These are phyloP conservation scores for Neosalanx taihuensis DNA, from an alignment of 2,797 vertebrate genomes.

Conservation along the genomic window DNA sequence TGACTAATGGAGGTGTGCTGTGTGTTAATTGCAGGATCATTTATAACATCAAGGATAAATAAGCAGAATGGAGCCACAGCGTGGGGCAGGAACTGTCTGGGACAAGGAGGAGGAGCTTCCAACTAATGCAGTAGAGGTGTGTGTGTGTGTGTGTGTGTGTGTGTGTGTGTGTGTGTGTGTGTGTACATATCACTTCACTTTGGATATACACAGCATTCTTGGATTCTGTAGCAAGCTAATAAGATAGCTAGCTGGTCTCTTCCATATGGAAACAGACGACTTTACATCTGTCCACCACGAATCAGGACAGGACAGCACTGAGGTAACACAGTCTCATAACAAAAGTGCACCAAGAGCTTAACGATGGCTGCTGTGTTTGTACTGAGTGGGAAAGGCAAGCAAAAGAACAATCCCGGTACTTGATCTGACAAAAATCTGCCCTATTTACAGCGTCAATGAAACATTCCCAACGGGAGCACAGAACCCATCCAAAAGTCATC, in stretches of 20 bases:
- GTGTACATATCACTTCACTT: background rate
- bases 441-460: no score
- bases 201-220: background rate
- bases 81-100: conserved; percentile 40
- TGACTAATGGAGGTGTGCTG: background rate
- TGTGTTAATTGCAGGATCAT: conserved; percentile 23
- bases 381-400: no score
- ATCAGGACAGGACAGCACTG: no score
- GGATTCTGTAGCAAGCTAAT: background rate
- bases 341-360: no score
- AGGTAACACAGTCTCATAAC: no score
- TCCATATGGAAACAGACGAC: background rate
- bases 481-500: no score
- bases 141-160: background rate
- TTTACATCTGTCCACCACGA: background rate
- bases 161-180: background rate
- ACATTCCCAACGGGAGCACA: no score
- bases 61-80: conserved; percentile 41
- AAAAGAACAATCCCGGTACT: no score
- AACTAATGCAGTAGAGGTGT: background rate
- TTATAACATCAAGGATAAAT: conserved; percentile 55
- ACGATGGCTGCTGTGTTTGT: no score
- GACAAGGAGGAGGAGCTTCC: conserved; percentile 38
- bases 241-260: background rate
- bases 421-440: no score